Base-by-base conservation (phyloP, 2,113 vertebrate genomes). In the Rhinolophus sinicus region DNA sequence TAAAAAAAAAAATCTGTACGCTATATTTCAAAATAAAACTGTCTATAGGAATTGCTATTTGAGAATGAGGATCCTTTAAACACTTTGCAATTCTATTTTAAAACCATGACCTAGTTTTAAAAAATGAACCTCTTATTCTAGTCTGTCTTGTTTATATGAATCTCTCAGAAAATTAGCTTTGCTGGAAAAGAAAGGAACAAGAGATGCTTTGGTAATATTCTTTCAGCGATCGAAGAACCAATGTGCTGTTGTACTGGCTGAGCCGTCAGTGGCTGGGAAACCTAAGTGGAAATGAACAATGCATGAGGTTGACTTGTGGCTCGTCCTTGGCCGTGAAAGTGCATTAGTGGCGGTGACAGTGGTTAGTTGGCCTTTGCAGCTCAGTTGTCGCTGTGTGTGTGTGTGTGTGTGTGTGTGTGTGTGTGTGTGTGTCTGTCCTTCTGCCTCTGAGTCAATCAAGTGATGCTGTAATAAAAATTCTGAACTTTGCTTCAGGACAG, bases 261-360 rank as follows among this genome's bases (percentile, higher is more conserved):
- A 76, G 33, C 62, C 93, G 64, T 35, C 80, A 33, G 40, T 15
- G 19, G 3, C 94, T 82, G 80, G 58, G 78, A 60, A 96, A 44
- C 78, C 81, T 88, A 85, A 96, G 80, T 58, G 80, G 87, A 72
- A 90, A 77, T 86, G 58, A 95, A 75, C 35, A 52, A 64, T 60
- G 88, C 30, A 3, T 56, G 60, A 94, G 77, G 82, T 96, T 84
- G 92, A 88, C 92, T 76, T 81, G 87, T 47, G 95, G 97, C 93
- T 97, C 5, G 0, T 33, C 76, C n/a, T 6, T 75, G 96, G 96
- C 97, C 92, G 30, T 35, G 60, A 81, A 94, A 93, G 50, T 62
- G 54, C 87, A 84, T 73, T 69, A 67, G 84, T 12, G 88, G 69
- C 56, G 56, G 24, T 2, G 78, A 82, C 78, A 0, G 35, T 70